Conservation (phyloP, 2,797 vertebrate species). For the Tachyglossus aculeatus region DNA sequence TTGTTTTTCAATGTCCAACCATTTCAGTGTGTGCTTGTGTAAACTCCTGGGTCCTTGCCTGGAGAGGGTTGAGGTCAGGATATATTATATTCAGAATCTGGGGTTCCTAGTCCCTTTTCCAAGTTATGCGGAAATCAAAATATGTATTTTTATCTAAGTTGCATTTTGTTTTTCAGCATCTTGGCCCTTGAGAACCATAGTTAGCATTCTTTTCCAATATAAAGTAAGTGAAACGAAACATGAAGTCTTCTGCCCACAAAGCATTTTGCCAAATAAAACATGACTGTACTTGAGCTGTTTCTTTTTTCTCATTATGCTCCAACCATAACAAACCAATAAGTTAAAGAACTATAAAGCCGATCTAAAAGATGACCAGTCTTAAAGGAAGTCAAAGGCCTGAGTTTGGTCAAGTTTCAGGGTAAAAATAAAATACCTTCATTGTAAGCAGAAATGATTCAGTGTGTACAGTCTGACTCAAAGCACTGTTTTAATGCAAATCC, state of each 20-base stretch:
- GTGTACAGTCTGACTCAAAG: too few relatives aligned
- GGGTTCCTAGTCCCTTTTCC: conserved; percentile 27
- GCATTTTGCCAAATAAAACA: conserved; percentile 45
- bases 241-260: conserved; percentile 56
- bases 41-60: too few relatives aligned
- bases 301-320: conserved; percentile 27
- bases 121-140: conserved; percentile 49
- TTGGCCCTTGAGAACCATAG: conserved; percentile 57
- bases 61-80: too few relatives aligned
- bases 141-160: conserved; percentile 53
- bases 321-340: conserved; percentile 34
- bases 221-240: conserved; percentile 67
- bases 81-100: conserved; percentile 31
- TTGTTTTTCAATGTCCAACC: too few relatives aligned
- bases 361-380: conserved; percentile 29
- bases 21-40: too few relatives aligned
- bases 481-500: too few relatives aligned
- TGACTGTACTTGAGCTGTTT: conserved; percentile 29
- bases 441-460: conserved; percentile 25
- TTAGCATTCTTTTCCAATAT: conserved; percentile 65
- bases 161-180: conserved; percentile 30
- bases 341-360: conserved; percentile 45
- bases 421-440: not conserved
- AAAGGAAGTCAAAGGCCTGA: conserved; percentile 25
- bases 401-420: conserved; percentile 2